Evolutionary conservation across 2,113 vertebrate species (phyloP), one percentile per base, ranked within the genome.

Genomic region (Plectropomus leopardus): DNA sequence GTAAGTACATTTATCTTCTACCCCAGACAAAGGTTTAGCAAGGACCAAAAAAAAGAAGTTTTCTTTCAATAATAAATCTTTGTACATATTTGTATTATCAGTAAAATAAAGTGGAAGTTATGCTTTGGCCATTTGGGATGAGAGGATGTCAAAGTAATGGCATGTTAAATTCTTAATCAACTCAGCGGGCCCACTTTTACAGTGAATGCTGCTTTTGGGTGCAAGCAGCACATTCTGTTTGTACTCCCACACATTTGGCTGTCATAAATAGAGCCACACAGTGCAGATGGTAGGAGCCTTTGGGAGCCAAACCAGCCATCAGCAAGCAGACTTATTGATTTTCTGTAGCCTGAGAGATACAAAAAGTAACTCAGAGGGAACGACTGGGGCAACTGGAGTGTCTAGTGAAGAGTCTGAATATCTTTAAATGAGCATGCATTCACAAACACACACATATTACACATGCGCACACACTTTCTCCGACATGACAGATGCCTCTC

Each of bases 311-410:
- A 86, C 30, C 71, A 89, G 83, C 82, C 85, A 86, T 78, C 80
- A 69, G 73, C 14, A 72, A 78, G 74, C 67, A 82, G 70, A 87
- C 82, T 71, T 87, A 93, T 89, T 90, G 89, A 92, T 92, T 93
- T 86, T 80, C 73, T 86, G 82, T 73, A 71, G 85, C 76, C 55
- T 34, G 26, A 76, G 71, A 65, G 44, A 83, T 44, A 73, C 66
- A 77, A 72, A 90, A 89, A 42, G 60, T 53, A 63, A n/a, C 48
- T 85, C 50, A 21, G 26, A 74, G 64, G 45, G 47, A 89, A 58
- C 21, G 19, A 81, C 5, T 80, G 64, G 78, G 72, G 80, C 55
- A 75, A 63, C 45, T 19, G 8, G 23, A 76, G 54, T 32, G 69
- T 77, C 60, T 66, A 34, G 30, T 5, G 4, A 48, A 79, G 57